Conservation (phyloP, 1,140 invertebrate genomes). For the Psilanteris sp. region DNA sequence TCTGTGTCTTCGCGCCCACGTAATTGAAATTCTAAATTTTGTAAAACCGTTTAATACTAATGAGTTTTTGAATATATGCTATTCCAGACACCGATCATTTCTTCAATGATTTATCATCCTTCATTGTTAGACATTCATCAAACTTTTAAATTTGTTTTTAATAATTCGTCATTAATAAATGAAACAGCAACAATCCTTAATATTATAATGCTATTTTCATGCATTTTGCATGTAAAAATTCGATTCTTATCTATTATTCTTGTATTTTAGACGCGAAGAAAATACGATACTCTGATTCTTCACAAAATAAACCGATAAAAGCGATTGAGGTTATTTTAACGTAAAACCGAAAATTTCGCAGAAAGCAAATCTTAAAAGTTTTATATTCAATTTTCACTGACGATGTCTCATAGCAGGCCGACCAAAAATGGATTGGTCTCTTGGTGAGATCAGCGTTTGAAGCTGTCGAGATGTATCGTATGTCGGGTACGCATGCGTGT, state of each 20-base stretch:
- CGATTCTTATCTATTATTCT: no score
- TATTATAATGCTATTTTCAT: no score
- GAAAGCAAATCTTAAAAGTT: conserved; percentile 16
- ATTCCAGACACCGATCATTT: conserved; percentile 3
- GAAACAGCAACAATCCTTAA: no score
- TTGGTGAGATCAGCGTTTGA: conserved; percentile 59
- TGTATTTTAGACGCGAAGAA: no score
- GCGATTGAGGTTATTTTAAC: neutral
- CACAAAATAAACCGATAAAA: neutral
- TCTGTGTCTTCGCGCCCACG: conserved; percentile 34
- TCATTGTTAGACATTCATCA: neutral
- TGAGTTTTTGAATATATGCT: conserved; percentile 27
- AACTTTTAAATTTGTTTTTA: no score
- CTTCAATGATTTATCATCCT: conserved; percentile 15
- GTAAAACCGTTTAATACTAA: conserved; percentile 47
- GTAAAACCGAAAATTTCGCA: neutral
- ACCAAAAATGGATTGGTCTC: conserved; percentile 64
- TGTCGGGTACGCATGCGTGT: conserved; percentile 53
- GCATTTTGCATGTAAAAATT: no score
- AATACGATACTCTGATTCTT: neutral
- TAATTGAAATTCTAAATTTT: conserved; percentile 50
- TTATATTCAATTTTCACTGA: conserved; percentile 57
- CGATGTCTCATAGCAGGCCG: conserved; percentile 50
- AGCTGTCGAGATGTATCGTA: conserved; percentile 59
- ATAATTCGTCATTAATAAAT: no score